Evolutionary conservation across 2,113 vertebrate genomes (phyloP).

Genomic region (Felis catus): F.catus_Fca126_mat1.0 CM031412.1:216609501-216610000

Average conservation of each 20-base stretch:
- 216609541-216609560: slow-evolving; percentile 32
- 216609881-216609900: background rate
- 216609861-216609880: background rate
- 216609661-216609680: slow-evolving; percentile 34
- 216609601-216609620: background rate
- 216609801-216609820: background rate
- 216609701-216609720: slow-evolving; percentile 17
- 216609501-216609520: slow-evolving; percentile 8
- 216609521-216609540: background rate
- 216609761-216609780: background rate
- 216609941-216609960: background rate
- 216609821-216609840: background rate
- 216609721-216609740: background rate
- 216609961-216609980: background rate
- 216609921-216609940: background rate
- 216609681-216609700: background rate
- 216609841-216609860: background rate
- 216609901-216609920: background rate
- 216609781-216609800: background rate
- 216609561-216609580: background rate
- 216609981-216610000: background rate
- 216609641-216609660: background rate
- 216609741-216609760: slow-evolving; percentile 20
- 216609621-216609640: background rate
- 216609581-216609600: slow-evolving; percentile 4